Evolutionary conservation across 1,140 invertebrate genomes (phyloP).

Genomic region (Drosophila tristis): DNA sequence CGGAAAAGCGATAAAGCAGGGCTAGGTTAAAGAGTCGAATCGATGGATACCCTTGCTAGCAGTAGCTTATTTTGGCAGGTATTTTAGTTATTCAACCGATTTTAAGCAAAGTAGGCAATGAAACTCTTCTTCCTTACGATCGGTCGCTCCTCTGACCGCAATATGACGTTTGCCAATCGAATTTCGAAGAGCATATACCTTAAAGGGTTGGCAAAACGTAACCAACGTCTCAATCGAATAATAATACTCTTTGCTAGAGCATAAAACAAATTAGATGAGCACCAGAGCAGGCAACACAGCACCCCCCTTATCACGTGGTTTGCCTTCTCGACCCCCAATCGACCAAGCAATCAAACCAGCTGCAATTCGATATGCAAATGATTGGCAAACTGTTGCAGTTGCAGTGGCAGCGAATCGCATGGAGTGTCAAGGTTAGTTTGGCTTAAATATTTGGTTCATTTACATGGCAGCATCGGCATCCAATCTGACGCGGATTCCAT

Average conservation of each 20-base stretch:
- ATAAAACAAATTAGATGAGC: too few species aligned
- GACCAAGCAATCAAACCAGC: slow-evolving; percentile 52
- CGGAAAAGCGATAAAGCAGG: background rate
- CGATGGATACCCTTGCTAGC: too few species aligned
- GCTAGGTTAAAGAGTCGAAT: slow-evolving; percentile 12
- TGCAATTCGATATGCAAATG: slow-evolving; percentile 76
- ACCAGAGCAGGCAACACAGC: too few species aligned
- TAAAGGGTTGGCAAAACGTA: too few species aligned
- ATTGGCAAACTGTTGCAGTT: slow-evolving; percentile 63
- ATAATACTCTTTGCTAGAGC: background rate
- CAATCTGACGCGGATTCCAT: slow-evolving; percentile 3
- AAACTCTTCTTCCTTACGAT: too few species aligned
- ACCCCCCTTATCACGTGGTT: background rate
- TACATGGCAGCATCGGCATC: slow-evolving; percentile 16
- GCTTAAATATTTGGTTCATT: slow-evolving; percentile 57
- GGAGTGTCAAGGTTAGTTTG: slow-evolving; percentile 62
- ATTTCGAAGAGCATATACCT: too few species aligned
- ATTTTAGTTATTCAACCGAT: too few species aligned
- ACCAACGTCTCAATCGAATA: too few species aligned
- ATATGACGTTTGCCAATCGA: too few species aligned
- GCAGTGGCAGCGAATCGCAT: background rate
- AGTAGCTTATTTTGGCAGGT: too few species aligned
- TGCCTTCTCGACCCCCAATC: slow-evolving; percentile 50
- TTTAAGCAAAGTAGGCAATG: too few species aligned
- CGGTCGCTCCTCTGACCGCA: too few species aligned